These are phyloP conservation scores for Chlorodrepanis virens DNA, from an alignment of 2,113 vertebrate genomes.

Conservation along the genomic window DNA sequence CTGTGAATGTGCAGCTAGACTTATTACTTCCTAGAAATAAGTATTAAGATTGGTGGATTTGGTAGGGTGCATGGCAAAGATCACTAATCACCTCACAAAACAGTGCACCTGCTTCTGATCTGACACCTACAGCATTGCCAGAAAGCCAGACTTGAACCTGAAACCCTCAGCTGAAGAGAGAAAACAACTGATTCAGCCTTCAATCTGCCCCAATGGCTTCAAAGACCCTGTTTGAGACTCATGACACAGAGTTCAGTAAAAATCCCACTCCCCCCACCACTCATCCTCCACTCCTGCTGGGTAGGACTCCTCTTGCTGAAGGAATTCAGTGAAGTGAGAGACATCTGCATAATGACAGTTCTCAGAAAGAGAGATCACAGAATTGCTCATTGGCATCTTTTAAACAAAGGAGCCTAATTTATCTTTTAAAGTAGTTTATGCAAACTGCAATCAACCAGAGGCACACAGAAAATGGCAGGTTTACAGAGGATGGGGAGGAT, in stretches of 20 bases:
- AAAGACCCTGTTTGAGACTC: neutral
- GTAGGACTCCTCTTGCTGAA: neutral
- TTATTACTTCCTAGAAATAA: neutral
- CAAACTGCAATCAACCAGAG: neutral
- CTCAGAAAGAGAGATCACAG: neutral
- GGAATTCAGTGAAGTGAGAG: neutral
- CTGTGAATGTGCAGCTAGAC: neutral
- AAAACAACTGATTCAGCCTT: neutral
- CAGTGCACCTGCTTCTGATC: neutral
- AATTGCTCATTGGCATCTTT: neutral
- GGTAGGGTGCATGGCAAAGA: neutral
- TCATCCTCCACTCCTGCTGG: neutral
- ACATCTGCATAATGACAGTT: neutral
- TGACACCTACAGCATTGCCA: fast-evolving
- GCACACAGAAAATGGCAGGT: fast-evolving
- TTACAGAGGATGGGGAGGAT: neutral
- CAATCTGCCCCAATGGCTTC: neutral
- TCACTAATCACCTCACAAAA: fast-evolving
- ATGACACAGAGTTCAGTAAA: neutral
- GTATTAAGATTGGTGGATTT: neutral
- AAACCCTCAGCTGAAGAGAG: neutral
- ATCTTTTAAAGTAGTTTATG: neutral
- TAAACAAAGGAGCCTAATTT: neutral
- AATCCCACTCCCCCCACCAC: neutral
- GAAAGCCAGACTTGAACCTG: neutral